Evolutionary conservation across 2,888 invertebrate species (phyloP).

Genomic region (Thera obeliscata): DNA sequence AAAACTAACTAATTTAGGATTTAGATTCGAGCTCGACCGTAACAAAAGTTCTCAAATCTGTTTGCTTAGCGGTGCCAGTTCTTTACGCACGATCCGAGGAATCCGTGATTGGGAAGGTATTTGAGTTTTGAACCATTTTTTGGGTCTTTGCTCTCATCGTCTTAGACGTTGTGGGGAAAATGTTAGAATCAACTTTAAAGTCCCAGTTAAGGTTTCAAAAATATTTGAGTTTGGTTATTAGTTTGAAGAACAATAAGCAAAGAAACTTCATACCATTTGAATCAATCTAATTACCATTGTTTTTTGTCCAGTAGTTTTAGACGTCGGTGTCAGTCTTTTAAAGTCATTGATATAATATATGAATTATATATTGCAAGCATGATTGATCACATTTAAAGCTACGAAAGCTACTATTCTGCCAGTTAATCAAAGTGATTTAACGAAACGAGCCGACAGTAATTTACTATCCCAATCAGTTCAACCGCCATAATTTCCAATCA

Average conservation of each 20-base stretch:
- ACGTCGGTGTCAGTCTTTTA: not conserved
- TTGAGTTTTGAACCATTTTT: slow-evolving; percentile 24
- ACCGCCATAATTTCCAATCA: slow-evolving; percentile 77
- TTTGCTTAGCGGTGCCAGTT: slow-evolving; percentile 71
- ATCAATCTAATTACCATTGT: not conserved
- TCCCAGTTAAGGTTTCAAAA: not conserved
- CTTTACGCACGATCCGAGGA: slow-evolving; percentile 76
- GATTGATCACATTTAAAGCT: slow-evolving; percentile 1
- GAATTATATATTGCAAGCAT: not conserved
- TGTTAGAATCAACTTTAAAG: not conserved
- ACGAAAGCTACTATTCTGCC: slow-evolving; percentile 44
- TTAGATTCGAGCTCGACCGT: slow-evolving; percentile 71
- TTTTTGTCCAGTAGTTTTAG: not conserved
- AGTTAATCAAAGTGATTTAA: slow-evolving; percentile 72
- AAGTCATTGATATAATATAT: not conserved
- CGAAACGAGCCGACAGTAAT: slow-evolving; percentile 60
- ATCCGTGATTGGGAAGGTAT: slow-evolving; percentile 52
- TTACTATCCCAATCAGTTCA: slow-evolving; percentile 65
- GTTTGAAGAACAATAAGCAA: no score
- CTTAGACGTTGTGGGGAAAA: not conserved
- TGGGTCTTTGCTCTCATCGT: slow-evolving; percentile 4
- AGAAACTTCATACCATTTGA: no score
- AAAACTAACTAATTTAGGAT: slow-evolving; percentile 79
- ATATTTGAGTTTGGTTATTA: no score
- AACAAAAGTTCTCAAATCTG: slow-evolving; percentile 67